Evolutionary conservation across 2,797 vertebrate genomes (phyloP), one percentile per base, ranked within the genome.

Genomic region (Novumbra hubbsi): DNA sequence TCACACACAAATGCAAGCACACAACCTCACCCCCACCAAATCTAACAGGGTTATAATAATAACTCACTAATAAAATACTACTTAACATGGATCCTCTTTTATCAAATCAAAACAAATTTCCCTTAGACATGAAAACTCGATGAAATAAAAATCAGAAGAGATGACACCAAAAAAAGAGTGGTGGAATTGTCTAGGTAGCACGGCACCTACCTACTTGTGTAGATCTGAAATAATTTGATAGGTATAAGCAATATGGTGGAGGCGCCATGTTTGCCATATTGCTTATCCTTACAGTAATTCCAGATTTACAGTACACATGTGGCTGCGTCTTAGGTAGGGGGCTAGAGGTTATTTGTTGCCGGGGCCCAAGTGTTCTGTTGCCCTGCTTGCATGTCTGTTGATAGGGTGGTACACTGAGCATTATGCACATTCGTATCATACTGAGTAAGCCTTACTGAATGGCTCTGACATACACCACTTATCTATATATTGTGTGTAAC

Each of bases 401-500:
- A 49, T 30, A 60, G 66, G 55, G 60, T 57, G 2, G 3, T 38
- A 8, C 67, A 75, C 79, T 85, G 80, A 82, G 73, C 66, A 72
- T 80, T 45, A 76, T 72, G 84, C 84, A 88, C 82, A 78, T 88
- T 83, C 82, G 76, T 76, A 74, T 77, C 65, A 72, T 45, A 67
- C 82, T 81, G 85, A 84, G 77, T 68, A 86, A 81, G 74, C 75
- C 71, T 24, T n/a, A 21, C 38, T 32, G 19, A 9, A 88, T 84
- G 79, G 83, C 80, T 83, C 81, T 81, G 81, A 87, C 86, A 83
- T 76, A 67, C 50, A 73, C 73, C 83, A 81, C 81, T 90, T 86
- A 86, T 81, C 79, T 85, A 70, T 80, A 24, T 79, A 76, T 76
- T 79, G 78, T 76, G 81, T 85, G 78, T 81, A 80, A 77, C 75